Percentiles rank a stretch among this genome's conserved stretches.
These are phyloP conservation scores for Amblyopsis hoosieri DNA, from an alignment of 2,797 vertebrate species.

Conservation along the genomic window DNA sequence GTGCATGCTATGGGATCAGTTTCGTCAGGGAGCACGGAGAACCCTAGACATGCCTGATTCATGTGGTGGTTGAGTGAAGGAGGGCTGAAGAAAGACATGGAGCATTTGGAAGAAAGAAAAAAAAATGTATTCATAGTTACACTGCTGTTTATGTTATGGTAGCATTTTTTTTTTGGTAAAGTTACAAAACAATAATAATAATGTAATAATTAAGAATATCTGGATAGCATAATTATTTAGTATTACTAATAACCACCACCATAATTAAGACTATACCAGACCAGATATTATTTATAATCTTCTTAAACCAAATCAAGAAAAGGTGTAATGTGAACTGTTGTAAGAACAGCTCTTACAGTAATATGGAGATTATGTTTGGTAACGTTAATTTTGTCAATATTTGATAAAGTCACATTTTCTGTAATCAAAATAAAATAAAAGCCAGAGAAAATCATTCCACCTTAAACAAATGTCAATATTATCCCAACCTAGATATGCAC, in stretches of 20 bases:
- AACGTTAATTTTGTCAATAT: no score
- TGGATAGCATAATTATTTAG: background rate
- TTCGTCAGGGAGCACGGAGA: conserved; percentile 48
- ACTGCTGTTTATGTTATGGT: conserved; percentile 35
- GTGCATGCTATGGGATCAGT: conserved; percentile 57
- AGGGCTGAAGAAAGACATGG: conserved; percentile 51
- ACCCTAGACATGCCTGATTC: conserved; percentile 50
- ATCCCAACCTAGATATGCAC: background rate
- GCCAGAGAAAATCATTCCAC: no score
- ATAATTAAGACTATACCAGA: no score
- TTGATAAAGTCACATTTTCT: no score
- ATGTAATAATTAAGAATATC: conserved; percentile 16
- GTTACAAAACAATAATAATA: background rate
- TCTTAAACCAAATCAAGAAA: no score
- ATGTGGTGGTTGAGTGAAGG: conserved; percentile 48
- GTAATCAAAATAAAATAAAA: no score
- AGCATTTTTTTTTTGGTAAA: conserved; percentile 16
- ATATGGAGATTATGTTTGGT: no score
- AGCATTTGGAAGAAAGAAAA: conserved; percentile 33
- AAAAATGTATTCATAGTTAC: conserved; percentile 27
- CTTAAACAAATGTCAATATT: background rate
- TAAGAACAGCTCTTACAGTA: no score
- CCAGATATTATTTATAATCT: no score
- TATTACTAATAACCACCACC: no score
- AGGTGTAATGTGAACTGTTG: no score